A percentile compares a stretch with the other conserved stretches of the same genome.
Conservation (phyloP, 2,888 invertebrate species). For the Nesidiocoris tenuis region DNA sequence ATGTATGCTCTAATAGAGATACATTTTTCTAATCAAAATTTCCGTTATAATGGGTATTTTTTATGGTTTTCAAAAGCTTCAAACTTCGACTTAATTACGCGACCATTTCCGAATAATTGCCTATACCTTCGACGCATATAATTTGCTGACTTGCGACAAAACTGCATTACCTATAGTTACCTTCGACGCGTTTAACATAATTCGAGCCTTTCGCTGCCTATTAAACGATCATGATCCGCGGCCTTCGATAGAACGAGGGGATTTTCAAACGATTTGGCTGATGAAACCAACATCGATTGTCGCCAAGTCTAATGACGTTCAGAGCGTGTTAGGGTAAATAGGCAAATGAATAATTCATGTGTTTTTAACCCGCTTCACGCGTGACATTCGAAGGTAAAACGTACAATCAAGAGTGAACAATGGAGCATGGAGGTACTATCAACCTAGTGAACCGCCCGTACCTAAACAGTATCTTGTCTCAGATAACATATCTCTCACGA, state of each 20-base stretch:
- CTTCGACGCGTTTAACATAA: background rate
- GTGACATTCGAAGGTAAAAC: constrained; percentile 7
- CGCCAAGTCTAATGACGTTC: background rate
- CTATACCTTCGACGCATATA: too few relatives aligned
- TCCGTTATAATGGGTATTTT: too few relatives aligned
- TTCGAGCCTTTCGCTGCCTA: background rate
- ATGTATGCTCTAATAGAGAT: too few relatives aligned
- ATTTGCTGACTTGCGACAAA: too few relatives aligned
- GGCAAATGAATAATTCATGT: constrained; percentile 24
- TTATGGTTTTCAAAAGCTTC: too few relatives aligned
- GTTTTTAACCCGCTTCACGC: constrained; percentile 5
- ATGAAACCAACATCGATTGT: background rate
- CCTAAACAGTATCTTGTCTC: background rate
- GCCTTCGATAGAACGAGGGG: background rate
- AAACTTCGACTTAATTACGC: too few relatives aligned
- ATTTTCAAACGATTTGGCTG: background rate
- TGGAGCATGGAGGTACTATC: background rate
- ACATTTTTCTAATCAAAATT: too few relatives aligned
- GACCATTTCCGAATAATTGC: too few relatives aligned
- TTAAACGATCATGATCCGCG: background rate
- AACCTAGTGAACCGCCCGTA: background rate
- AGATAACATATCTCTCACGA: background rate
- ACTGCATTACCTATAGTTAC: too few relatives aligned
- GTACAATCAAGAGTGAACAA: constrained; percentile 2
- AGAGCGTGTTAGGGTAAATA: background rate